Base-by-base conservation (phyloP, 2,113 vertebrate species). In the Indicator indicator region DNA sequence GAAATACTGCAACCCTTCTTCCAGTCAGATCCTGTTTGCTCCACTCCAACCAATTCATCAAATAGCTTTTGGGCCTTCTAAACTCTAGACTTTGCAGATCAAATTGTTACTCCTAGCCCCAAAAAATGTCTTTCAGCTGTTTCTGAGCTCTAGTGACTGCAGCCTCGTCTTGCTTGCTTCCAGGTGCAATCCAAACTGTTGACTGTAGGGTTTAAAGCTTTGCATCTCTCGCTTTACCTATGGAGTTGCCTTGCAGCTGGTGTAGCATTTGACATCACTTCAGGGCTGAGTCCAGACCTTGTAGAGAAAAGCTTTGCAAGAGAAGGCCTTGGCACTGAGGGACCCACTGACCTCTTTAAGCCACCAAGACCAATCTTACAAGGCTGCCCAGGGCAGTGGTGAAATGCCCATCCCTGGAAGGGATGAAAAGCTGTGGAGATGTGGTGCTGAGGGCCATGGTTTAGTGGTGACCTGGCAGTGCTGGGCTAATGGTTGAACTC, bases 11-110 rank as follows among this genome's bases (percentile, higher is more conserved):
- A 33, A 44, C 69, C 63, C 63, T 73, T 92, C 84, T 86, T 81
- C 86, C 83, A 92, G 77, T 73, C 88, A 72, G 74, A 54, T 38
- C 42, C 20, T 65, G 6, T 21, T 82, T 82, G 77, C 83, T 78
- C 63, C 24, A 46, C 63, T 75, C 32, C 11, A 89, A 30, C 48
- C 24, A 16, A 3, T 36, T 70, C 65, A 73, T 67, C 88, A 86
- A 15, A 28, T 8, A 62, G 40, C 33, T 84, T 78, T 84, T 38
- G 40, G 55, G n/a, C 68, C 36, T 44, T 75, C 68, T 5, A 9
- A 88, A 69, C 75, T 72, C 40, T 70, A 48, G 38, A 3, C 56
- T 78, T 58, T 42, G 30, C 26, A 52, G 42, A 48, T 63, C 52
- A 80, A 42, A 13, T 38, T 38, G 30, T 48, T 74, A 54, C 44